phyloP scores from a whole-genome alignment of 1,140 invertebrate species.

The Microplitis mediator region DNA sequence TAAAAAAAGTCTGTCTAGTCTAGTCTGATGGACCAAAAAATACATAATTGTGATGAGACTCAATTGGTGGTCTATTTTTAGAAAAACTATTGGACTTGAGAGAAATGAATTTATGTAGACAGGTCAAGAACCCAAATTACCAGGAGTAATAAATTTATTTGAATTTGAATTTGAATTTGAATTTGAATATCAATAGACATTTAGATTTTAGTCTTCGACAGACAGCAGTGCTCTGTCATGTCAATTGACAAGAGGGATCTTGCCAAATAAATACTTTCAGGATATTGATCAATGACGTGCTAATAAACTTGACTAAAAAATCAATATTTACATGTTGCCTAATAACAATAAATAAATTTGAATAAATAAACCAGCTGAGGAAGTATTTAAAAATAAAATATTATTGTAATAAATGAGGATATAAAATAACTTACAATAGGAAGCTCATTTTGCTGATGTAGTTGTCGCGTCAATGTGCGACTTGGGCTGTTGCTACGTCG shows the following conservation, averaged over 20 bases:
- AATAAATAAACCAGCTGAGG: background rate
- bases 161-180: no score
- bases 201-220: no score
- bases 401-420: background rate
- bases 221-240: no score
- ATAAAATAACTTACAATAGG: slow-evolving; percentile 32
- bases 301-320: background rate
- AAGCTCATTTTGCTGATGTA: slow-evolving; percentile 29
- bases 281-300: no score
- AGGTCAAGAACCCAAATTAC: slow-evolving; percentile 8
- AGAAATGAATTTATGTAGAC: background rate
- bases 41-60: background rate
- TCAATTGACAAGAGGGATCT: no score
- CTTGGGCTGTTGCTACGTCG: slow-evolving; percentile 13
- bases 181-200: no score
- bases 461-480: slow-evolving; percentile 22
- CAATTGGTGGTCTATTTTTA: background rate
- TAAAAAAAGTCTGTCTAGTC: background rate
- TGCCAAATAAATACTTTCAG: no score
- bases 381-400: background rate
- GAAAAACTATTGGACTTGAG: background rate
- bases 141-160: background rate
- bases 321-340: background rate
- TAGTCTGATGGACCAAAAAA: background rate
- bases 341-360: no score